Base-by-base conservation (phyloP, 2,113 vertebrate species). In the Dicentrarchus labrax region DNA sequence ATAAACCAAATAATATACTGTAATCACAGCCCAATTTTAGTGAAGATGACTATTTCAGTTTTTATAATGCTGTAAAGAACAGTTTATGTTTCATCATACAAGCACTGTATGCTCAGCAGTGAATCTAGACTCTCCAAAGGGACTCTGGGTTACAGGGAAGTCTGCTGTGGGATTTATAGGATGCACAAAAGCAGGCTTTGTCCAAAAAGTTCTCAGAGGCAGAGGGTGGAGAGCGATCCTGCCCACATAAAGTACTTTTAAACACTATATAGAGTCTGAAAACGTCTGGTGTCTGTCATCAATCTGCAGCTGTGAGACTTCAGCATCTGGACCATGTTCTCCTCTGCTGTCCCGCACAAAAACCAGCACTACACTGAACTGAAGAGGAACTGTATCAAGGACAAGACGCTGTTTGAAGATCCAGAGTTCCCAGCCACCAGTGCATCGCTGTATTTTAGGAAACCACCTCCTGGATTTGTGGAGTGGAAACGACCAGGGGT, bases 401-500 rank as follows among this genome's bases (percentile, higher is more conserved):
- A 94, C 72, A 93, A 95, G 9, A 90, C 0, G 13, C 96, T 99
- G 71, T 99, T 99, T 2, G 96, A 98, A 87, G 98, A 99, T 50
- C 94, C 97, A 0, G 96, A 97, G 61, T 99, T 99, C 50, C 96
- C 96, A 72, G 96, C 97, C 17, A 94, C 76, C 0, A 93, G 96
- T 16, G 80, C 94, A 45, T 99, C 98, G 3, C 91, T 99, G 41
- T 98, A 94, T 89, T 99, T 94, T 30, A 95, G 90, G 2, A 94
- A 93, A 50, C 84, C 94, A 0, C 93, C 95, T 56, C 90, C 92
- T 0, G 94, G 96, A 8, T 86, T 21, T 2, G 96, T 99, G 69
- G 89, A 96, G 72, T 99, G 98, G 98, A 99, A 96, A 86, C 95
- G 98, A 3, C 98, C 98, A 0, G 89, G 95, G 97, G 98, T 99